phyloP scores from a whole-genome alignment of 2,888 invertebrate genomes.

The Julus scandinavius region DNA sequence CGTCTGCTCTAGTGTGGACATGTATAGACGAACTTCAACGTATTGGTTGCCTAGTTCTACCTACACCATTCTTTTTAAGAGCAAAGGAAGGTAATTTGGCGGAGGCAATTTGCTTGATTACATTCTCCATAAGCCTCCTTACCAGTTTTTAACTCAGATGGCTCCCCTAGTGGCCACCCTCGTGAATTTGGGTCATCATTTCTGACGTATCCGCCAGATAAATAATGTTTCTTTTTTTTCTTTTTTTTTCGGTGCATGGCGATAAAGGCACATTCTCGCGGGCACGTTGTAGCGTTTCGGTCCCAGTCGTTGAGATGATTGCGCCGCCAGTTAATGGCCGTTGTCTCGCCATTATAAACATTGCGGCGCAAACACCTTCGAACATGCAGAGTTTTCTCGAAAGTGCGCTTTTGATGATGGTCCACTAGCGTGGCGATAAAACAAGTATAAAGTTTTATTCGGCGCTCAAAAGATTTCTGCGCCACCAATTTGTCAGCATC shows the following conservation, averaged over 20 bases:
- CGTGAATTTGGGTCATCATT: neutral
- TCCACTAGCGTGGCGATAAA: neutral
- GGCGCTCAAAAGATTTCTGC: slow-evolving; percentile 30
- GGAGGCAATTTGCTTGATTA: too few species aligned
- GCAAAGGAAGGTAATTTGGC: too few species aligned
- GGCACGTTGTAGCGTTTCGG: neutral
- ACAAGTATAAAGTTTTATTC: slow-evolving; percentile 25
- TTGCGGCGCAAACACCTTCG: neutral
- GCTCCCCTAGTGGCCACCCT: neutral
- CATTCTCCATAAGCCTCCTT: neutral
- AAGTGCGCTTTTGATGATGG: neutral
- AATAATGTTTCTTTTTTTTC: too few species aligned
- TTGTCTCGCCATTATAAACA: slow-evolving; percentile 21
- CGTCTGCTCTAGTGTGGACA: too few species aligned
- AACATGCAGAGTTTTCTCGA: neutral
- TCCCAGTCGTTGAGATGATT: slow-evolving; percentile 10
- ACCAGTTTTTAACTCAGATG: neutral
- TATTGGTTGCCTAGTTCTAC: too few species aligned
- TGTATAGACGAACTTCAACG: too few species aligned
- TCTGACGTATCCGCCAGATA: too few species aligned
- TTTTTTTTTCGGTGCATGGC: too few species aligned
- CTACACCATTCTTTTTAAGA: too few species aligned
- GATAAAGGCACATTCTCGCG: too few species aligned
- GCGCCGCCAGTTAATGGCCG: neutral
- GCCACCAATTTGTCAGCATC: slow-evolving; percentile 37